Base-by-base conservation (phyloP, 2,888 invertebrate species). In the Pseudococcus viburni region DNA sequence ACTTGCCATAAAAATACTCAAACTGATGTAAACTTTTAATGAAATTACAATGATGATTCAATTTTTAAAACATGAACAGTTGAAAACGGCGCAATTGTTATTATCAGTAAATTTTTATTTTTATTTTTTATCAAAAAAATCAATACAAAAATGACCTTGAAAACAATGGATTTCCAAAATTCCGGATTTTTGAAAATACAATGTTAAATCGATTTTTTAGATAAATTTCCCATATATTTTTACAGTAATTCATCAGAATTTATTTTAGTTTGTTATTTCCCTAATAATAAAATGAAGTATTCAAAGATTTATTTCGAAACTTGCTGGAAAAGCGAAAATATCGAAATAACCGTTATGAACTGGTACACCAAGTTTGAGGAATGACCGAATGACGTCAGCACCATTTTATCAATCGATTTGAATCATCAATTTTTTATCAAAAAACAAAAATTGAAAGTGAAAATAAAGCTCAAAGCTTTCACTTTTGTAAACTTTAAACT, bases 61-160 rank as follows among this genome's bases (percentile, higher is more conserved):
- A 2, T 17, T 11, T 48, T 19, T 46, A n/a, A 83, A 46, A 48
- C 8, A 33, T n/a, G n/a, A n/a, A n/a, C n/a, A n/a, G n/a, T 39
- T 46, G 48, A 42, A 73, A 73, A 73, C 73, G 73, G 73, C 73
- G 73, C 73, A 73, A 73, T 73, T 73, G 26, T 5, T 73, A 15
- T 73, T 73, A 33, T 26, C 19, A 73, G 33, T 68, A 68, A 42
- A 8, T 26, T 12, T 68, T 26, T 26, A 26, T 68, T 68, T 8
- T 59, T 19, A 59, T 64, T 64, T 17, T 51, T 51, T 55, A 12
- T 59, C 22, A 12, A 22, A 11, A 33, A 17, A 15, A 73, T 19
- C 73, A 33, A 73, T 17, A 33, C 33, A 33, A 1, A 17, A 15
- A 15, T 73, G 73, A 15, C 73, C 73, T 73, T 73, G 73, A 39